A percentile compares a stretch with the other conserved stretches of the same genome.
Conservation (phyloP, 2,113 vertebrate genomes). For the Laterallus jamaicensis region DNA sequence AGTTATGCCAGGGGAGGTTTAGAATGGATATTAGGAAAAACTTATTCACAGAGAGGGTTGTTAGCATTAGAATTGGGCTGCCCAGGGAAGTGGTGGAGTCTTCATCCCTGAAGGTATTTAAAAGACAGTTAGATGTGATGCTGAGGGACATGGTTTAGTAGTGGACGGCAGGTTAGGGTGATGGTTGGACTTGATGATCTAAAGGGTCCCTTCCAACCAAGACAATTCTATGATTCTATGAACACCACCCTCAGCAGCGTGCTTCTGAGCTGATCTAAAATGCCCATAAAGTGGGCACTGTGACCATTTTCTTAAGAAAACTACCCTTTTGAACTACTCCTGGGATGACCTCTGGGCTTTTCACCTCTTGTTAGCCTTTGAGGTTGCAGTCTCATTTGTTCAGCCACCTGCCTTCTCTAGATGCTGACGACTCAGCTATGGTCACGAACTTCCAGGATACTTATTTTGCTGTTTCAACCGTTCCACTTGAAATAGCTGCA, state of each 20-base stretch:
- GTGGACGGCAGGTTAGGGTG: no score
- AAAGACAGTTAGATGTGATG: no score
- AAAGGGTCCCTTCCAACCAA: no score
- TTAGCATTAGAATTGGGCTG: no score
- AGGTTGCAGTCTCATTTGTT: neutral
- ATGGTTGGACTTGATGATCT: no score
- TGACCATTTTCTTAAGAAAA: neutral
- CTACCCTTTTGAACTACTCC: neutral
- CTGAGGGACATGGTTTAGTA: no score
- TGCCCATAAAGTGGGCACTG: rapidly evolving
- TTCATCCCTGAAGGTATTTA: no score
- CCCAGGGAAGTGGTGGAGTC: no score
- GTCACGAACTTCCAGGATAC: neutral
- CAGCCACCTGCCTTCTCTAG: neutral
- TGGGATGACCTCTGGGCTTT: neutral
- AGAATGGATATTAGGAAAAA: no score
- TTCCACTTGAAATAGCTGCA: neutral
- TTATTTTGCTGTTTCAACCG: neutral
- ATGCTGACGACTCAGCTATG: neutral
- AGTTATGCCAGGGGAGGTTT: no score
- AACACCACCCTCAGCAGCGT: neutral
- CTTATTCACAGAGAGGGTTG: no score
- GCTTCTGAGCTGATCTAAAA: neutral
- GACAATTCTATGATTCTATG: no score
- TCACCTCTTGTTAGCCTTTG: neutral